These are phyloP conservation scores for Monopis laevigella DNA, from an alignment of 2,888 invertebrate species.

Conservation along the genomic window DNA sequence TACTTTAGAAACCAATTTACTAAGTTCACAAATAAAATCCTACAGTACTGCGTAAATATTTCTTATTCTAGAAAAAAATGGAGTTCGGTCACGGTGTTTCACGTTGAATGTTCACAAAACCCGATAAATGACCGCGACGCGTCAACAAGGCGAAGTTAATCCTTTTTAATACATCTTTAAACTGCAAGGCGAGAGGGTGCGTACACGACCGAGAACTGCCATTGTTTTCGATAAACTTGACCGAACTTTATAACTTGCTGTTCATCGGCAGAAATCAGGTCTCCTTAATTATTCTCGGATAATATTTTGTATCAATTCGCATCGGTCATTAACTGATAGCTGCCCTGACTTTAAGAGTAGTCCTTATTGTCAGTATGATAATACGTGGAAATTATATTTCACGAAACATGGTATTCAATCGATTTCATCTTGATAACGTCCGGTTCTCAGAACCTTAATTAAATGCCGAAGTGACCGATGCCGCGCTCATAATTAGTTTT, in stretches of 20 bases:
- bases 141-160: conserved; percentile 62
- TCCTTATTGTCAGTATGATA: too few species aligned
- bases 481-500: conserved; percentile 2
- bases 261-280: conserved; percentile 9
- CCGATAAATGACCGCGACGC: conserved; percentile 52
- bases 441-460: conserved; percentile 8
- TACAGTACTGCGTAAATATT: neutral
- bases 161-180: conserved; percentile 54
- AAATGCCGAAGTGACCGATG: neutral
- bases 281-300: neutral
- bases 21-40: too few species aligned
- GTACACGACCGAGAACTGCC: conserved; percentile 36
- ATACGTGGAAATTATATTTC: too few species aligned
- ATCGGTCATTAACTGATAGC: too few species aligned
- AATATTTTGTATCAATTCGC: neutral
- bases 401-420: too few species aligned
- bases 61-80: neutral
- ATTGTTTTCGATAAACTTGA: conserved; percentile 33
- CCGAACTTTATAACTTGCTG: conserved; percentile 27
- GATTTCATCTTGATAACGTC: too few species aligned
- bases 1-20: too few species aligned
- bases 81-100: conserved; percentile 1
- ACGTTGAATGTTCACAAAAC: conserved; percentile 29
- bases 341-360: too few species aligned
- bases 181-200: conserved; percentile 29